Evolutionary conservation across 1,140 invertebrate species (phyloP), one percentile per base, ranked within the genome.

Genomic region (Anoplophora glabripennis): DNA sequence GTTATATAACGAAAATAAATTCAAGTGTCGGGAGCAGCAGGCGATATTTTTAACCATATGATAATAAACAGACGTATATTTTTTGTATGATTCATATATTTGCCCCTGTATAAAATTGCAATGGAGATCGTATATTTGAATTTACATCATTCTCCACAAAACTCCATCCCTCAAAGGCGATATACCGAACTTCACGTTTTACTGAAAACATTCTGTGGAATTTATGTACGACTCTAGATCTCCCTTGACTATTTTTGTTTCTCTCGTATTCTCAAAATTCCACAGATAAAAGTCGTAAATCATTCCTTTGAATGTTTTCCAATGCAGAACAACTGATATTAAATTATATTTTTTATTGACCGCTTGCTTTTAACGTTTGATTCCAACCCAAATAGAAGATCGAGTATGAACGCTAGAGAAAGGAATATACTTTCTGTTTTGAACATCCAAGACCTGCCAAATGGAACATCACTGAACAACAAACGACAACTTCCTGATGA

Each of bases 121-220:
- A 57, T 45, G 41, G 53, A 45, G 53, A 45, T 45, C 54, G 44
- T 57, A 57, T 48, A 57, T 57, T 57, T 57, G 54, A 57, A 57
- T 57, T 57, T 57, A 46, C 54, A 57, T 57, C 54, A 38, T 46
- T 38, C 54, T 57, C 48, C 48, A 57, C 48, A 57, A 57, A 57
- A 57, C 44, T 57, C 48, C 47, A 57, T 57, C 40, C 54, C 54
- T 38, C 44, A 57, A 57, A 57, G 28, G 52, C 37, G 37, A 40
- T 41, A 53, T 46, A 46, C 41, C 54, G 54, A 57, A 47, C 54
- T 57, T 46, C 21, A 53, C 36, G 17, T 18, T 28, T 28, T 28
- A 28, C 21, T 28, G 36, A 51, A 45, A 54, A 44, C 12, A 42
- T 54, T 42, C 18, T 15, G 17, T 18, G 17, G 41, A 17, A 44